Evolutionary conservation across 2,113 vertebrate genomes (phyloP), one percentile per base, ranked within the genome.

Genomic region (Melanostigma gelatinosum): DNA sequence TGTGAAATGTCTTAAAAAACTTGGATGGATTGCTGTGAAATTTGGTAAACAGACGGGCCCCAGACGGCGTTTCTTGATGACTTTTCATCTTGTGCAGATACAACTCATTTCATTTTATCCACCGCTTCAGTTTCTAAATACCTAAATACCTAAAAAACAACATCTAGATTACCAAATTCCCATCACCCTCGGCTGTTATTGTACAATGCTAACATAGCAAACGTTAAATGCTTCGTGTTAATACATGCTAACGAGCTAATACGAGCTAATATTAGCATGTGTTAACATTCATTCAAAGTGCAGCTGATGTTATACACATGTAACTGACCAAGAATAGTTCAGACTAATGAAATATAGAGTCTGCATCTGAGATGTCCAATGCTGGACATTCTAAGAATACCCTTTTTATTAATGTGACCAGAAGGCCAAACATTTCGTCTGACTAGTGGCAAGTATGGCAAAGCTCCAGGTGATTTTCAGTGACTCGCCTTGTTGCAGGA

Each of bases 1-100:
- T 85, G 62, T 36, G 67, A 85, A 60, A 77, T 24, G 42, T 61
- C 34, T n/a, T 42, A n/a, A 65, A 3, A 75, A 52, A 42, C 40
- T 18, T 0, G 16, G 32, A 50, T 62, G 42, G 58, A 50, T 50
- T 27, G 58, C n/a, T 40, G 46, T 75, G 60, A 65, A 42, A 55
- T 65, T 0, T 42, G 10, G 9, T 38, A 13, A 36, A 75, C 44
- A 72, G 22, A 46, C n/a, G 7, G 3, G 20, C 29, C 29, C 20
- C 58, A 63, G 44, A 52, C 38, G 60, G 52, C 36, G 20, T 38
- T 42, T 36, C 42, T 3, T 50, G 40, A 38, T 50, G 46, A 54
- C 34, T 54, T 54, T 32, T 67, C 6, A 48, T 62, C 12, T 7
- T 2, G 24, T 32, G 5, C 58, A 50, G 24, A 54, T 40, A 63